Base-by-base conservation (phyloP, 2,888 invertebrate species). In the Entomobrya proxima region DNA sequence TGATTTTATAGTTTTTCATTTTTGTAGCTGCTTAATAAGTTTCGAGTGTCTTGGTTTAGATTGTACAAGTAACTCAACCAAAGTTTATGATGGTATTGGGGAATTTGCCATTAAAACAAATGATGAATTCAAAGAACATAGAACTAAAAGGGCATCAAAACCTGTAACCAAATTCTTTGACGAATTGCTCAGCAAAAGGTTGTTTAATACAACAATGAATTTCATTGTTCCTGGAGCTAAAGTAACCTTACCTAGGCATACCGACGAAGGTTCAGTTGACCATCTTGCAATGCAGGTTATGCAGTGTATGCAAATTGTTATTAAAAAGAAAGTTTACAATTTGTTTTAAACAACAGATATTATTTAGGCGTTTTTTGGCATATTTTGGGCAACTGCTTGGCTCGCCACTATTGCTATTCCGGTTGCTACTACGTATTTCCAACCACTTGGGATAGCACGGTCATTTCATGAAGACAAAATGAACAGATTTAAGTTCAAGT, bases 141-240 rank as follows among this genome's bases (percentile, higher is more conserved):
- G 13, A 15, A 47, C 11, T 47, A 47, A 13, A 15, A 55, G 32
- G 32, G 15, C 1, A 37, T 7, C 37, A 1, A 67, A 64, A 64
- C 72, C 67, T n/a, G 69, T 13, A 6, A 74, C 69, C 6, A 35
- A 50, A 44, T 58, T 82, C 32, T 24, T 86, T n/a, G 77, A 86
- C 52, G 58, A 77, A 15, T 15, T 86, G 1, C 50, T 86, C 1
- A 50, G 82, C 9, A 4, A 35, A 44, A 77, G 74, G 9, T 40
- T 83, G 21, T 86, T 86, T 27, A 86, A 86, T 35, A 83, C 86
- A 5, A 86, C 86, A 21, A 86, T 86, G 86, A 86, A 86, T 55
- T 86, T 83, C 47, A 83, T 86, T 18, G 75, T 86, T 11, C 86
- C 86, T 9, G 69, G 77, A 30, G 55, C 64, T 2, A 69, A 79